Base-by-base conservation (phyloP, 1,140 invertebrate genomes). In the Pseudomyrmex sp. region DNA sequence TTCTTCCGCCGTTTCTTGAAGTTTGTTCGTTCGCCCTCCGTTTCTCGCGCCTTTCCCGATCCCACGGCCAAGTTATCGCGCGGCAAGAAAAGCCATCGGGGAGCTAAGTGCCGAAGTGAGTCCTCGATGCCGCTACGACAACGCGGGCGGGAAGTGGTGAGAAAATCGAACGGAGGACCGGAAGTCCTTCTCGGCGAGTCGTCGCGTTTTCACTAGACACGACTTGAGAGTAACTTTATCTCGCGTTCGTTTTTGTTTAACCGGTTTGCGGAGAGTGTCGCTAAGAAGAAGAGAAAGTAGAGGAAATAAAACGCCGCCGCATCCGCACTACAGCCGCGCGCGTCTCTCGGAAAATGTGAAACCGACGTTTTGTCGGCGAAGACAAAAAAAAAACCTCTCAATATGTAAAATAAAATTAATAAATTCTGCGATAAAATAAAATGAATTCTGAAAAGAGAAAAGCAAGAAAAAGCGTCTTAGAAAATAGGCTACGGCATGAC, bases 401-500 rank as follows among this genome's bases (percentile, higher is more conserved):
- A 20, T 15, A 46, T 69, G 63, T n/a, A 20, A 69, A 2, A 26
- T 2, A 48, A 70, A 70, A 26, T 35, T 35, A 35, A 35, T 35
- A 35, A 35, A 35, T 35, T 35, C 18, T 12, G 15, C 52, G 9
- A 15, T 0, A 44, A 23, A 15, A 74, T 61, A n/a, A 61, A 74
- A 46, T 15, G 2, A 44, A 20, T 0, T 23, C 8, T 35, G 10
- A 50, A n/a, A 63, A 52, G 1, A n/a, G 1, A n/a, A 18, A 10
- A 56, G 3, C 8, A 10, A 5, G 15, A 62, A 2, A 44, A 72
- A 13, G 9, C 9, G 1, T 2, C 35, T 12, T 59, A 73, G 62
- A 8, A 3, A 13, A 26, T 48, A 18, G 96, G 95, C 1, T 97
- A 97, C 89, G 96, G 97, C 0, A 95, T 97, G 90, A 97, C 96